phyloP scores from a whole-genome alignment of 2,888 invertebrate species.

The Agonopterix alstromeriana region DNA sequence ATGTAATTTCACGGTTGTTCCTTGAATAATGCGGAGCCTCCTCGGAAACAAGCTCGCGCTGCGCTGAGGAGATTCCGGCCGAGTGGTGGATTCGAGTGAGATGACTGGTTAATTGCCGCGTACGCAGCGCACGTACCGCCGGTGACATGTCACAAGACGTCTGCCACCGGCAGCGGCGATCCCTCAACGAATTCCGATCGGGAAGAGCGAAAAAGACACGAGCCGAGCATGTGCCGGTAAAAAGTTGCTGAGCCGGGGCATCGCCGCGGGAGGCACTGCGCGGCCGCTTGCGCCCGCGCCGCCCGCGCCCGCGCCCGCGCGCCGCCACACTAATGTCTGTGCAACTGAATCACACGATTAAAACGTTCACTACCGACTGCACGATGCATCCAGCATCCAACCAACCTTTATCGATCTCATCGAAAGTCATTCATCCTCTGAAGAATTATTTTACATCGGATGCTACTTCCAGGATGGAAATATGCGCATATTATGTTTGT shows the following conservation, averaged over 20 bases:
- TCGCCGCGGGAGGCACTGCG: conserved; percentile 60
- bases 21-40: conserved; percentile 53
- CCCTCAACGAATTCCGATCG: conserved; percentile 72
- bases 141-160: conserved; percentile 72
- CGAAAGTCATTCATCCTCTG: conserved; percentile 33
- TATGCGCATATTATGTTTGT: no score
- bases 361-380: conserved; percentile 33
- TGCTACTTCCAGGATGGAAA: not conserved
- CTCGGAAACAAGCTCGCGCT: conserved; percentile 38
- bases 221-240: conserved; percentile 65
- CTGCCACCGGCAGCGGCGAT: conserved; percentile 74
- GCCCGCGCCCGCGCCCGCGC: conserved; percentile 20
- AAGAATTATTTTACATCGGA: conserved; percentile 17
- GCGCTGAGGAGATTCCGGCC: conserved; percentile 42
- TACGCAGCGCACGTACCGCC: conserved; percentile 67
- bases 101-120: conserved; percentile 68
- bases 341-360: conserved; percentile 48
- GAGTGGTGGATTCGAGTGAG: conserved; percentile 40
- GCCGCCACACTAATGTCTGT: conserved; percentile 20
- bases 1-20: conserved; percentile 59
- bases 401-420: conserved; percentile 29
- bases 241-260: conserved; percentile 58
- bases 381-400: conserved; percentile 21
- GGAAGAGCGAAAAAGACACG: conserved; percentile 75
- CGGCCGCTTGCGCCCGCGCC: conserved; percentile 26